Evolutionary conservation across 1,140 invertebrate genomes (phyloP).

Genomic region (Streblospio benedicti): DNA sequence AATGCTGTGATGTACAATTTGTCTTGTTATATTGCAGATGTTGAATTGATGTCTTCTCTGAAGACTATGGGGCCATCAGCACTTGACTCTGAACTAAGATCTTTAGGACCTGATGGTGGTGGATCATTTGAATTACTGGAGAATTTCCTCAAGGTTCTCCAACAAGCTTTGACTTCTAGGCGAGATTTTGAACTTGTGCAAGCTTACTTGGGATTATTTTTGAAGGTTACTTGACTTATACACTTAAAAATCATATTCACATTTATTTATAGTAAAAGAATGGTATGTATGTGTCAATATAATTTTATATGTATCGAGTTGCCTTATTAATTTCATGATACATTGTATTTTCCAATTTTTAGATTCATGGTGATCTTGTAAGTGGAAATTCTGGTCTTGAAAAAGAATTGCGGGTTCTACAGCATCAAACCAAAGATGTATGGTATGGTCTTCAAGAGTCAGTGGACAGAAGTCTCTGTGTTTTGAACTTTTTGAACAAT

Average conservation of each 20-base stretch:
- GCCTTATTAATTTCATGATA: no score
- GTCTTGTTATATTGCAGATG: constrained; percentile 25
- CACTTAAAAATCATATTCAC: not conserved
- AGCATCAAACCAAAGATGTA: constrained; percentile 46
- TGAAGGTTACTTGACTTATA: constrained; percentile 56
- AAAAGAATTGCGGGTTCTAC: constrained; percentile 53
- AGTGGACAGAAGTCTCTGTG: constrained; percentile 67
- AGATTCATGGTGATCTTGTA: no score
- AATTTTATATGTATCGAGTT: no score
- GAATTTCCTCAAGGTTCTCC: constrained; percentile 70
- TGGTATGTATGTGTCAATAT: no score
- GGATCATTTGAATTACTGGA: constrained; percentile 61
- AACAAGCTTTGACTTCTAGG: constrained; percentile 56
- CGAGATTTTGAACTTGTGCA: constrained; percentile 85
- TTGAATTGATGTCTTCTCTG: constrained; percentile 60
- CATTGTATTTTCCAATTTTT: no score
- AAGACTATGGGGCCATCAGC: constrained; percentile 72
- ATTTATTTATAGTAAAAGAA: not conserved
- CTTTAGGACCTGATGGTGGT: constrained; percentile 62
- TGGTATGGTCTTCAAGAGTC: constrained; percentile 64
- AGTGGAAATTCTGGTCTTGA: no score
- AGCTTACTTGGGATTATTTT: constrained; percentile 80
- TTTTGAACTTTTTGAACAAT: constrained; percentile 49
- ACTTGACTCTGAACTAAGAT: constrained; percentile 82
- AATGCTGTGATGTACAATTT: not conserved